phyloP scores from a whole-genome alignment of 1,140 invertebrate species.

The Penaeus vannamei region DNA sequence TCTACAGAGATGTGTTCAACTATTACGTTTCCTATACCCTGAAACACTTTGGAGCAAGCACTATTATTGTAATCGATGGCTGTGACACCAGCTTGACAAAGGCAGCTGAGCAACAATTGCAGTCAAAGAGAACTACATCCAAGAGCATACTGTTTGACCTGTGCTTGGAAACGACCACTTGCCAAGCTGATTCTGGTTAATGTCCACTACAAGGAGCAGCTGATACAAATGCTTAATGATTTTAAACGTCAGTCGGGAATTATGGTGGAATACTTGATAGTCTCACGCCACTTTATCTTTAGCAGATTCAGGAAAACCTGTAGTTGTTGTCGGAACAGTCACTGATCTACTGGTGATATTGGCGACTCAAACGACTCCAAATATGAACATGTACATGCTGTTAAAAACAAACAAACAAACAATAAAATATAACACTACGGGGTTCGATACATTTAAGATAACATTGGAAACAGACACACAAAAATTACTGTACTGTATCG shows the following conservation, averaged over 20 bases:
- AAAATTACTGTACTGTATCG: constrained; percentile 31
- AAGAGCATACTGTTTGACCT: no score
- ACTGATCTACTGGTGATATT: constrained; percentile 23
- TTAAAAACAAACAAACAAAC: no score
- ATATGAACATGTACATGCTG: constrained; percentile 24
- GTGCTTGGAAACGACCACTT: not conserved
- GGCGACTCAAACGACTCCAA: constrained; percentile 33
- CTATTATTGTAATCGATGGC: no score
- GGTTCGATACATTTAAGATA: constrained; percentile 35
- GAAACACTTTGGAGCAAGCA: no score
- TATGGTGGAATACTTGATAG: constrained; percentile 32
- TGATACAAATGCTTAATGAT: constrained; percentile 42
- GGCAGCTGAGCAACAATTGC: no score
- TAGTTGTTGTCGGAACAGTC: constrained; percentile 35
- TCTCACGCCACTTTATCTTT: constrained; percentile 36
- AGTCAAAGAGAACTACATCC: no score
- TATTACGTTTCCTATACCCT: no score
- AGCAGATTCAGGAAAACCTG: constrained; percentile 41
- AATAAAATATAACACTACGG: no score
- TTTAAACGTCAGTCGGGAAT: constrained; percentile 23
- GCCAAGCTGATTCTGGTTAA: constrained; percentile 26
- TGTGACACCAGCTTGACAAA: no score
- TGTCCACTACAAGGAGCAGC: constrained; percentile 34
- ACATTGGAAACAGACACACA: constrained; percentile 25
- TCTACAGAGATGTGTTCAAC: no score